Evolutionary conservation across 2,113 vertebrate genomes (phyloP).

Genomic region (Acrocephalus arundinaceus): DNA sequence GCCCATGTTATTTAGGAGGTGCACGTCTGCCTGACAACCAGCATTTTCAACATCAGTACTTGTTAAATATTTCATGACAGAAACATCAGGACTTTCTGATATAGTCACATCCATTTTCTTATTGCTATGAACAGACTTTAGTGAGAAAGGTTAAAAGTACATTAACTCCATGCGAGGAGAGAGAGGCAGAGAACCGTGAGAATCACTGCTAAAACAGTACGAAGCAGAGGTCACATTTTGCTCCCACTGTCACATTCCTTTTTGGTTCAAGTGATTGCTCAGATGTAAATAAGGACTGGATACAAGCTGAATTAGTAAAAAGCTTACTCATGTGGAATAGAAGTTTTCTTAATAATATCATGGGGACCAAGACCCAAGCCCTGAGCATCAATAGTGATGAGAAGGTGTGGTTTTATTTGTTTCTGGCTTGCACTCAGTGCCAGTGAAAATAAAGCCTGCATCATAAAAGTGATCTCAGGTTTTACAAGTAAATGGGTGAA

Average conservation of each 20-base stretch:
- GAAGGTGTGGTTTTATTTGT: not conserved
- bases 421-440: not conserved
- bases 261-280: not conserved
- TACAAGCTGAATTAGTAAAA: not conserved
- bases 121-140: not conserved
- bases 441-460: not conserved
- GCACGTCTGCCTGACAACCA: not conserved
- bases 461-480: not conserved
- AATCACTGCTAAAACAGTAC: not conserved
- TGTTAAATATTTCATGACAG: not conserved
- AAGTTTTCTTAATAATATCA: not conserved
- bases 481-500: not conserved
- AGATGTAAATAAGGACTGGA: not conserved
- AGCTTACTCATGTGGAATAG: not conserved
- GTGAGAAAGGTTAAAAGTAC: not conserved
- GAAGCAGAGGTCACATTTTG: not conserved
- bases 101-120: not conserved
- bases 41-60: not conserved
- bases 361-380: not conserved
- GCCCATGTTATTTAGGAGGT: not conserved
- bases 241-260: not conserved
- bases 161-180: not conserved
- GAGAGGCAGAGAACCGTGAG: not conserved
- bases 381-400: not conserved
- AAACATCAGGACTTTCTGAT: not conserved